Conservation (phyloP, 2,888 invertebrate genomes). For the Nasonovia ribisnigri region DNA sequence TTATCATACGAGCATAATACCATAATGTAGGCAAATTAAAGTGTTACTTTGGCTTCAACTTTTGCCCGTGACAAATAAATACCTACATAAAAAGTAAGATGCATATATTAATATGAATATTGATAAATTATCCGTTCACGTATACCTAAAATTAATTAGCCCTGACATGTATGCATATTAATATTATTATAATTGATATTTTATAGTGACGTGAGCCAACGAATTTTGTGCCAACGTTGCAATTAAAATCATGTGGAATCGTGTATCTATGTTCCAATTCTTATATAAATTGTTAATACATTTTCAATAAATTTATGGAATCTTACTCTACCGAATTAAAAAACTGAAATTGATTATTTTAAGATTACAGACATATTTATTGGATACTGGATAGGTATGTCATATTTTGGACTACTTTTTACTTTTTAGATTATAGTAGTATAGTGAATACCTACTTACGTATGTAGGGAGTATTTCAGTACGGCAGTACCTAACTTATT, state of each 20-base stretch:
- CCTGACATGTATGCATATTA: no score
- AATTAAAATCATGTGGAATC: background rate
- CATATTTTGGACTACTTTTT: background rate
- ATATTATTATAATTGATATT: background rate
- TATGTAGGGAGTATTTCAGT: background rate
- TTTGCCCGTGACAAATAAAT: background rate
- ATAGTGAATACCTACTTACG: no score
- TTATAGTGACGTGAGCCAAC: no score
- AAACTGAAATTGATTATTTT: background rate
- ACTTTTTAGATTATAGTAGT: background rate
- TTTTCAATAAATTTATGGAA: background rate
- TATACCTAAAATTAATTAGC: no score
- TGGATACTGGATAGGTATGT: background rate
- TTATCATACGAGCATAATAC: background rate
- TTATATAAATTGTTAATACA: background rate
- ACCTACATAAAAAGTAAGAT: background rate
- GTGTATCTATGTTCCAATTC: background rate
- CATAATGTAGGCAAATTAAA: background rate
- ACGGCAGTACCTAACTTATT: background rate
- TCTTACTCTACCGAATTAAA: background rate
- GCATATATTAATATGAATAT: no score
- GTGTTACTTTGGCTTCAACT: background rate
- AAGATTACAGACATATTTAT: background rate
- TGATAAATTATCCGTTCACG: no score
- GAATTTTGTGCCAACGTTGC: background rate